A percentile compares a stretch with the other conserved stretches of the same genome.
phyloP scores from a whole-genome alignment of 2,888 invertebrate species.

The Pammene aurita region DNA sequence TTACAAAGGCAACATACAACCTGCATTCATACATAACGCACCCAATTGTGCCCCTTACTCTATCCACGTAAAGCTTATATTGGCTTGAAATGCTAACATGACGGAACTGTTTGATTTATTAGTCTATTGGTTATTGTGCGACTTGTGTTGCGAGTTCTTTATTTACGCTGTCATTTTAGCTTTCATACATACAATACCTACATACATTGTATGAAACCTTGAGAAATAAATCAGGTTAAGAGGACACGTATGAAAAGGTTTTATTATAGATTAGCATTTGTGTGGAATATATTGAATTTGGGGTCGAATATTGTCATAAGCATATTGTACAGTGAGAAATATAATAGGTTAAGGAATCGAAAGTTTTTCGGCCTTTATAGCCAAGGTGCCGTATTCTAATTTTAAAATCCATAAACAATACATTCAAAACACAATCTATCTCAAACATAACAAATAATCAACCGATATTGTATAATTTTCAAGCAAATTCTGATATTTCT shows the following conservation, averaged over 20 bases:
- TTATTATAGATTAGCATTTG: slow-evolving; percentile 8
- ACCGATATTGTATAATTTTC: too few relatives aligned
- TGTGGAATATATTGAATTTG: not conserved
- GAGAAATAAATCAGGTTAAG: slow-evolving; percentile 17
- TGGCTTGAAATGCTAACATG: not conserved
- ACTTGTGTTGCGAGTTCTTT: slow-evolving; percentile 32
- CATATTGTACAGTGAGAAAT: not conserved
- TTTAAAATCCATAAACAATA: too few relatives aligned
- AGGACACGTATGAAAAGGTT: slow-evolving; percentile 1
- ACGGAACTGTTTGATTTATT: slow-evolving; percentile 40
- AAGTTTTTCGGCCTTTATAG: too few relatives aligned
- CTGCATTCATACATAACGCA: slow-evolving; percentile 24
- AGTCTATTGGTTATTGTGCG: slow-evolving; percentile 39
- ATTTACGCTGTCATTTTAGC: slow-evolving; percentile 35
- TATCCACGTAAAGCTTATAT: not conserved
- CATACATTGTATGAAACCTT: slow-evolving; percentile 12
- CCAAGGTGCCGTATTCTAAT: too few relatives aligned
- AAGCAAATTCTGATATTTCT: too few relatives aligned
- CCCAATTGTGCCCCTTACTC: slow-evolving; percentile 11
- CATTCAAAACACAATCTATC: too few relatives aligned
- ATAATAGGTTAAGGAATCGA: too few relatives aligned
- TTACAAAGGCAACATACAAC: slow-evolving; percentile 34
- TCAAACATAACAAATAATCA: too few relatives aligned
- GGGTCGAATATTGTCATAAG: not conserved
- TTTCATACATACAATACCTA: slow-evolving; percentile 19